Percentiles rank a stretch among this genome's conserved stretches.
Evolutionary conservation across 2,113 vertebrate genomes (phyloP).

Genomic region (Ammodytes dubius): DNA sequence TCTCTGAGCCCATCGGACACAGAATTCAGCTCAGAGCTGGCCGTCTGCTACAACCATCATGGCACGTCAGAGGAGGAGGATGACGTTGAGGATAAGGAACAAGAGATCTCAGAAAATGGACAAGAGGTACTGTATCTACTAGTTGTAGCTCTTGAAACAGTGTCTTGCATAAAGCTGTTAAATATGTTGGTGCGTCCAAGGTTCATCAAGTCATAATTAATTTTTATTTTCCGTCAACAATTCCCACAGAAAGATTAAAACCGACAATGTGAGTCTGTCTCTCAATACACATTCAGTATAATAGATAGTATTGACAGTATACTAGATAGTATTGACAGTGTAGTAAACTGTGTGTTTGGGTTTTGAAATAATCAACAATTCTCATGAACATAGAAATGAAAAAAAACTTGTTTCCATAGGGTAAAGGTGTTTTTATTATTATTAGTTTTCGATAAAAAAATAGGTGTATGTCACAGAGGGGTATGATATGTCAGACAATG

Average conservation of each 20-base stretch:
- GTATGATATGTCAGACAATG: not conserved
- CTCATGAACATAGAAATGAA: not conserved
- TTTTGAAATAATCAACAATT: not conserved
- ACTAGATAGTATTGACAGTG: not conserved
- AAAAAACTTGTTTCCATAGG: not conserved
- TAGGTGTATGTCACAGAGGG: not conserved
- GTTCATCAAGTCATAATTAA: not conserved
- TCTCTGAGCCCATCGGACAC: slow-evolving; percentile 73
- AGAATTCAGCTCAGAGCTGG: slow-evolving; percentile 74
- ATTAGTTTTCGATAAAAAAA: not conserved
- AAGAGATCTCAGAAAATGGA: slow-evolving; percentile 79
- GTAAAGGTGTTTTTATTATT: not conserved
- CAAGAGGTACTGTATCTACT: slow-evolving; percentile 66
- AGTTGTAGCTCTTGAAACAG: not conserved
- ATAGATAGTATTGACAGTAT: not conserved
- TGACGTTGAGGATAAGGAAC: slow-evolving; percentile 42
- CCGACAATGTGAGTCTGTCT: not conserved
- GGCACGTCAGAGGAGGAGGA: slow-evolving; percentile 56
- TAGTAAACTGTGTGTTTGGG: not conserved
- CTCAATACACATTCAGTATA: not conserved
- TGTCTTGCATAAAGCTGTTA: not conserved
- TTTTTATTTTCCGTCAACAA: slow-evolving; percentile 3
- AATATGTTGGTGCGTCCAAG: not conserved
- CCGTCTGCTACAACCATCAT: slow-evolving; percentile 57
- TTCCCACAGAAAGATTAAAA: not conserved